Conservation (phyloP, 2,888 invertebrate species). For the Sturmia bella region DNA sequence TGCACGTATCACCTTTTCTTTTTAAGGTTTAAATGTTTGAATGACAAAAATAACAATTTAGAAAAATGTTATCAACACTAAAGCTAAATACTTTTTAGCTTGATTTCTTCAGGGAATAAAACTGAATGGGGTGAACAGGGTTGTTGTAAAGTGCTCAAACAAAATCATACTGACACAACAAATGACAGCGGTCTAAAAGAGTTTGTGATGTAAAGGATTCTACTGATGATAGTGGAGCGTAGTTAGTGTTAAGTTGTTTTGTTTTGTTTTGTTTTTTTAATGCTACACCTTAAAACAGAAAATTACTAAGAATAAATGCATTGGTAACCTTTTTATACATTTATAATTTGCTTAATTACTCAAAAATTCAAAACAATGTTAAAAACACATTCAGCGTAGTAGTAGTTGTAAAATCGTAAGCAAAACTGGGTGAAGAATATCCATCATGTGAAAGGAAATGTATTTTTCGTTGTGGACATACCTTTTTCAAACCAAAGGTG, state of each 20-base stretch:
- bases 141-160: neutral
- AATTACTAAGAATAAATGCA: neutral
- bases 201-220: conserved; percentile 35
- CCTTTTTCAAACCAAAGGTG: conserved; percentile 44
- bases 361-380: conserved; percentile 21
- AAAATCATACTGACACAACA: conserved; percentile 45
- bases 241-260: neutral
- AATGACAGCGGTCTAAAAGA: conserved; percentile 50
- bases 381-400: conserved; percentile 17
- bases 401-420: neutral
- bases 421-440: conserved; percentile 51
- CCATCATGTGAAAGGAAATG: conserved; percentile 23
- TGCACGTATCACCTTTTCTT: conserved; percentile 42
- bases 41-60: conserved; percentile 19
- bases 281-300: conserved; percentile 42
- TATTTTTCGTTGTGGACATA: conserved; percentile 21
- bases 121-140: conserved; percentile 56
- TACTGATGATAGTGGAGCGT: neutral
- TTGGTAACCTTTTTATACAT: conserved; percentile 43
- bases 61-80: conserved; percentile 66
- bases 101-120: conserved; percentile 80
- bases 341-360: conserved; percentile 67
- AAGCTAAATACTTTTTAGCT: conserved; percentile 78
- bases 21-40: conserved; percentile 26
- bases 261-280: neutral